Base-by-base conservation (phyloP, 2,888 invertebrate genomes). In the Latrodectus hesperus region DNA sequence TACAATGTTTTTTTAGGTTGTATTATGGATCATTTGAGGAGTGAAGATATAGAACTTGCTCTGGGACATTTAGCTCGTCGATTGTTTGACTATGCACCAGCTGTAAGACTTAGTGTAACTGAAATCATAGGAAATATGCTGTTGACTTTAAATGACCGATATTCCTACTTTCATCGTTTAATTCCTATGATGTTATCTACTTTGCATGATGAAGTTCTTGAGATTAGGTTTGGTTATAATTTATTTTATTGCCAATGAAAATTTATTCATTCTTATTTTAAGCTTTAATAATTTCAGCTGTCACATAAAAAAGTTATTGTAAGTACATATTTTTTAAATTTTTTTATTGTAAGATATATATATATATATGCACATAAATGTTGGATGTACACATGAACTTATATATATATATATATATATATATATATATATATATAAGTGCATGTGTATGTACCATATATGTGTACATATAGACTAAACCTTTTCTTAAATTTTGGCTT, bases 111-210 rank as follows among this genome's bases (percentile, higher is more conserved):
- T 90, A 95, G 96, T 90, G 96, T 97, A 6, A 95, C 95, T 0
- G 93, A 94, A 90, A 95, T 96, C 90, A 95, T 96, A 0, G 96
- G 96, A 5, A 93, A 94, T 71, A 96, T 97, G 96, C 93, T 97
- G 92, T 91, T 96, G 51, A 94, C 94, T 81, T 94, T 97, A 84
- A 94, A 94, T 78, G 98, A 98, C 92, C 93, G 98, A 90, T 98
- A 98, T 92, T 98, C 98, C 0, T 97, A 95, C 93, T 97, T 96
- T 93, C 95, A 96, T 91, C 95, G 95, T 90, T 94, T 98, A 91
- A 93, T 98, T 90, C 98, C 98, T 0, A 92, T 98, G 14, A 93
- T 98, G 6, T 92, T 98, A 60, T 96, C 97, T 70, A 95, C 97
- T 86, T 93, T 97, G 5, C 95, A 95, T 90, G 98, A 98, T 92